phyloP scores from a whole-genome alignment of 2,797 vertebrate species.

The Chromobotia macracanthus region DNA sequence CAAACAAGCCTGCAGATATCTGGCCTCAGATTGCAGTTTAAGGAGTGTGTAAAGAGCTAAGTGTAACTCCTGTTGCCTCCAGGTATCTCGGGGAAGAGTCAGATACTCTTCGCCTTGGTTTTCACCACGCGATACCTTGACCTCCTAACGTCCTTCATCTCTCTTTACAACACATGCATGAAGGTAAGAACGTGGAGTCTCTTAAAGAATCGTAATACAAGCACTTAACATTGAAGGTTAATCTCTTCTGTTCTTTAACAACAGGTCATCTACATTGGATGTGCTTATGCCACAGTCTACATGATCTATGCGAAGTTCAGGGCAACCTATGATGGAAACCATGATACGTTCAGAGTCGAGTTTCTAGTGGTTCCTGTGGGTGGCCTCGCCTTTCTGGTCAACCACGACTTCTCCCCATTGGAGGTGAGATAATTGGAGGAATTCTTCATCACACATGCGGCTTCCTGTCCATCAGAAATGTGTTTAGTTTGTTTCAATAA shows the following conservation, averaged over 20 bases:
- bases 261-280: conserved; percentile 95
- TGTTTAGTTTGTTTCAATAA: neutral
- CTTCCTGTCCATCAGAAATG: too few species aligned
- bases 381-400: conserved; percentile 92
- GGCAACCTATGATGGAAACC: conserved; percentile 97
- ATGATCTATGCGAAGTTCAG: conserved; percentile 96
- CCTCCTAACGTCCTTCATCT: conserved; percentile 95
- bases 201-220: neutral
- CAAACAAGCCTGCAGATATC: neutral
- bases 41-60: neutral
- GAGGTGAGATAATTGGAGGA: conserved; percentile 90
- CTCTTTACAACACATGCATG: conserved; percentile 96
- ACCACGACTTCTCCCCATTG: conserved; percentile 93
- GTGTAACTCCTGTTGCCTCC: conserved; percentile 33
- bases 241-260: neutral
- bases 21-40: neutral
- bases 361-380: conserved; percentile 95
- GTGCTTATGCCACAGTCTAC: conserved; percentile 91
- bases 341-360: conserved; percentile 95
- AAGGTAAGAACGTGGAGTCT: conserved; percentile 83
- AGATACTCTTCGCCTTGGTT: too few species aligned
- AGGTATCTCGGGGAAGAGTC: conserved; percentile 99
- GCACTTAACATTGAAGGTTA: neutral
- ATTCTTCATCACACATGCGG: too few species aligned
- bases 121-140: conserved; percentile 98